Base-by-base conservation (phyloP, 2,888 invertebrate genomes). In the Chesias legatella region DNA sequence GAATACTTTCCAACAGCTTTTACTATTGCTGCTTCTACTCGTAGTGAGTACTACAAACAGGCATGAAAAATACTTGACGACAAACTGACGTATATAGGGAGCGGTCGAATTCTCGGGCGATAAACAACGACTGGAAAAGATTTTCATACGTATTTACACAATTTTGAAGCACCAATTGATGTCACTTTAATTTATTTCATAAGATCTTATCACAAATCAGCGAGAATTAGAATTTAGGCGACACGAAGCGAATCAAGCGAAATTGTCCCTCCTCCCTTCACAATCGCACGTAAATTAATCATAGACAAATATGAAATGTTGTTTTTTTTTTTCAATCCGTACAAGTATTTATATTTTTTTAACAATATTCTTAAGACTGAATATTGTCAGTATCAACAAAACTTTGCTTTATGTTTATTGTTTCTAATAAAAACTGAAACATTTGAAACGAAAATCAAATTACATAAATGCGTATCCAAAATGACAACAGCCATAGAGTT, bases 1-100 rank as follows among this genome's bases (percentile, higher is more conserved):
- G 73, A 76, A 76, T 76, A 72, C 86, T 86, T 86, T 86, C 86
- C 82, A 85, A 85, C 76, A 82, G 84, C 86, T 85, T 85, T 83
- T 85, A 86, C 83, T 85, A 85, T 75, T 76, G 68, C 75, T 76
- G 74, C 73, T 76, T 63, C 79, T 76, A 76, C 73, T 79, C 74
- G 75, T 39, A 83, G 80, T 84, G 81, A 37, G 52, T 51, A 49
- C 82, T 80, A 83, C 81, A 81, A 83, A 79, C 81, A 71, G 72
- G 77, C 80, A 85, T 79, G 83, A 85, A 84, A 81, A 83, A 83
- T 84, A 84, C 74, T 79, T 71, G 67, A 68, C 64, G 74, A 79
- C 73, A 78, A 81, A 83, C 83, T 82, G 82, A 79, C 79, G 76
- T 69, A 58, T 44, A 58, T 70, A 76, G 86, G 86, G 86, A 88